A percentile compares a stretch with the other conserved stretches of the same genome.
phyloP scores from a whole-genome alignment of 37 sponge, comb jelly and placozoan species.

The Cliona cf. orientalis region DNA sequence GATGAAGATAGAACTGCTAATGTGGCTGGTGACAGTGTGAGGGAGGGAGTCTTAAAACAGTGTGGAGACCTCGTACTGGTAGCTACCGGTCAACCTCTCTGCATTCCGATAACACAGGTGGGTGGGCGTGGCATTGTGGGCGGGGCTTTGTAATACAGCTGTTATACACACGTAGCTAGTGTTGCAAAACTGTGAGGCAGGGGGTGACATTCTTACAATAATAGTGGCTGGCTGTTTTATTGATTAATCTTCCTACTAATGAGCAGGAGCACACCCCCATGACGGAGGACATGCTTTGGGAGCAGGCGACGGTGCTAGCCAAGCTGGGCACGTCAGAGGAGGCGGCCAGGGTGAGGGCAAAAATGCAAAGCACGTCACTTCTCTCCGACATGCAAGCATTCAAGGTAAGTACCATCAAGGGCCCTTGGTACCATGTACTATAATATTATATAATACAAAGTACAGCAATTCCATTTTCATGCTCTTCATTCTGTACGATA shows the following conservation, averaged over 20 bases:
- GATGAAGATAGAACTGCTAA: not conserved
- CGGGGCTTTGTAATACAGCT: too few species aligned
- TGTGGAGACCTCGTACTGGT: slow-evolving; percentile 77
- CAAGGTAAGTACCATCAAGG: slow-evolving; percentile 64
- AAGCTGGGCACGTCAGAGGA: slow-evolving; percentile 91
- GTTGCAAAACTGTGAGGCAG: too few species aligned
- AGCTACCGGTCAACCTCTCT: slow-evolving; percentile 72
- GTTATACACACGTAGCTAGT: too few species aligned
- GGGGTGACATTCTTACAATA: too few species aligned
- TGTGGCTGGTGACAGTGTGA: not conserved
- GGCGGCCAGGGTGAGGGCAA: slow-evolving; percentile 84
- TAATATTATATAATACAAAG: not conserved
- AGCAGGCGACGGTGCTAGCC: slow-evolving; percentile 84
- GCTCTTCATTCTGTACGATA: too few species aligned
- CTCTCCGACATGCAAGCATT: slow-evolving; percentile 99
- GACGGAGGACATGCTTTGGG: slow-evolving; percentile 94
- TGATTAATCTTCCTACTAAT: not conserved
- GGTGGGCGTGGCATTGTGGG: not conserved
- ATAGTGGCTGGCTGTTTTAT: not conserved
- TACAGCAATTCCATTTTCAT: not conserved
- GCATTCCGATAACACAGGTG: slow-evolving; percentile 88
- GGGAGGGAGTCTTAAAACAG: slow-evolving; percentile 51
- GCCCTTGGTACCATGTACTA: too few species aligned
- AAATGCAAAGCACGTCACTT: slow-evolving; percentile 94
- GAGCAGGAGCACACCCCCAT: slow-evolving; percentile 89